Evolutionary conservation across 1,140 invertebrate genomes (phyloP).

Genomic region (Mizuhopecten yessoensis): DNA sequence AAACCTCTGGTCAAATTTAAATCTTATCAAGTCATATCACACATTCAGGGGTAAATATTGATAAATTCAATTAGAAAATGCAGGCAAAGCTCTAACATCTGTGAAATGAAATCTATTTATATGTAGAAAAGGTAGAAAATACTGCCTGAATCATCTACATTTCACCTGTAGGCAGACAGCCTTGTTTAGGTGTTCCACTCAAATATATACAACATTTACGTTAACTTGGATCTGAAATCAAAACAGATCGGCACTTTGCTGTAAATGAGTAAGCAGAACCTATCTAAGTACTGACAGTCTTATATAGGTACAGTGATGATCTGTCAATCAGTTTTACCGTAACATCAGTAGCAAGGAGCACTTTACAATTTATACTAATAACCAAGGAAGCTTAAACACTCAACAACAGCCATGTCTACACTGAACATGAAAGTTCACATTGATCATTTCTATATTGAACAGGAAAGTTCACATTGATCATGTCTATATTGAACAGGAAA

Average conservation of each 20-base stretch:
- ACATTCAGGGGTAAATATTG: constrained; percentile 8
- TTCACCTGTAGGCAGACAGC: background rate
- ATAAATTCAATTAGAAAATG: background rate
- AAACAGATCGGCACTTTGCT: background rate
- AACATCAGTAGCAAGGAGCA: background rate
- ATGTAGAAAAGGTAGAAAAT: background rate
- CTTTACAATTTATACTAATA: background rate
- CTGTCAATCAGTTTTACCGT: too few relatives aligned
- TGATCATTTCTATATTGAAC: too few relatives aligned
- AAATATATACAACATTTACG: background rate
- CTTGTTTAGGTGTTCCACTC: too few relatives aligned
- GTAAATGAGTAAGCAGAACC: background rate
- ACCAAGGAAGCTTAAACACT: background rate
- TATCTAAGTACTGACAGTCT: background rate
- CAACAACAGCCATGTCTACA: too few relatives aligned
- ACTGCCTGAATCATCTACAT: background rate
- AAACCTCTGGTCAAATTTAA: constrained; percentile 2
- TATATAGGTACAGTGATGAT: too few relatives aligned
- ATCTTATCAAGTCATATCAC: background rate
- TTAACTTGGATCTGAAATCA: background rate
- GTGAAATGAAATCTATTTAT: background rate
- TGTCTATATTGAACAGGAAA: too few relatives aligned
- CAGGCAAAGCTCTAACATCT: background rate
- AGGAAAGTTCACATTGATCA: too few relatives aligned
- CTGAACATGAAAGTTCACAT: too few relatives aligned